Conservation (phyloP, 2,113 vertebrate species). For the Aix galericulata region DNA sequence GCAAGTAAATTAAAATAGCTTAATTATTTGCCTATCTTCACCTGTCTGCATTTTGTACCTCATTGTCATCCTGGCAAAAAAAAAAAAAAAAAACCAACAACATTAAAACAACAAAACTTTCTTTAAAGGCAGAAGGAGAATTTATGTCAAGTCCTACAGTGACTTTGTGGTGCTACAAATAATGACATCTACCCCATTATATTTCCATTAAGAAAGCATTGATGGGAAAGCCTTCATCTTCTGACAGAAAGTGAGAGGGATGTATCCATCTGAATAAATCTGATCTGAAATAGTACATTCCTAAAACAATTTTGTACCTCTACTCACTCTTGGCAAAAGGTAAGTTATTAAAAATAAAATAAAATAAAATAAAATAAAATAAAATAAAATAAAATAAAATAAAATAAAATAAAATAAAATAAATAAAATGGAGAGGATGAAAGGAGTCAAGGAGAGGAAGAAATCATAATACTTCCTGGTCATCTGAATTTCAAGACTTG, state of each 20-base stretch:
- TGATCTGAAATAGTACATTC: background rate
- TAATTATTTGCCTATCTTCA: background rate
- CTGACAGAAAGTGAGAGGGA: accelerated
- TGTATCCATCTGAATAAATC: background rate
- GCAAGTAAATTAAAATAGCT: background rate
- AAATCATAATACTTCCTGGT: background rate
- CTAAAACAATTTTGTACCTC: background rate
- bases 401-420: too few species aligned
- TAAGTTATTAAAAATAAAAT: too few species aligned
- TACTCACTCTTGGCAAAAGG: background rate
- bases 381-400: too few species aligned
- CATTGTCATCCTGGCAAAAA: background rate
- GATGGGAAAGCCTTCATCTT: background rate
- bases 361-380: too few species aligned
- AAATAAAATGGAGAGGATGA: too few species aligned
- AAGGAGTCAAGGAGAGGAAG: background rate
- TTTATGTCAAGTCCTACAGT: background rate
- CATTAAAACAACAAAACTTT: background rate
- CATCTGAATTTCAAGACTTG: background rate
- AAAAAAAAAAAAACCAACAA: too few species aligned
- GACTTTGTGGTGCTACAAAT: background rate
- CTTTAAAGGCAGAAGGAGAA: background rate
- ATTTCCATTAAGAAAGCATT: background rate
- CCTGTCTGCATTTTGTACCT: background rate
- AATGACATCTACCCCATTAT: accelerated